These are phyloP conservation scores for Carpatolechia fugitivella DNA, from an alignment of 2,888 invertebrate species.

Conservation along the genomic window DNA sequence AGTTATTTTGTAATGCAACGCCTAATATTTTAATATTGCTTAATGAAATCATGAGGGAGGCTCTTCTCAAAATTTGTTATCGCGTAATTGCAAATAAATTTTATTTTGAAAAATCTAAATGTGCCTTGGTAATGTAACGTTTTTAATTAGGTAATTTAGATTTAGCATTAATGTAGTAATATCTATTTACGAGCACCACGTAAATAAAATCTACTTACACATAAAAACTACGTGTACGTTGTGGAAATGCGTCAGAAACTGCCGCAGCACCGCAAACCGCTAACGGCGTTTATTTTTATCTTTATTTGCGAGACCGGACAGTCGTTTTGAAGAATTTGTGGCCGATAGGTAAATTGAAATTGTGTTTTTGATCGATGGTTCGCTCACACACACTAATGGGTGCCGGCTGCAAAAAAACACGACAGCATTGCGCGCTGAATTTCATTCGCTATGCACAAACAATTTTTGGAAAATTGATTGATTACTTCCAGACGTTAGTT, in stretches of 20 bases:
- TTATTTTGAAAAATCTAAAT: too few species aligned
- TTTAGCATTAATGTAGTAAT: too few species aligned
- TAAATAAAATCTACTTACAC: too few species aligned
- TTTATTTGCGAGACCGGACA: constrained; percentile 50
- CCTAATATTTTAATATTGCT: too few species aligned
- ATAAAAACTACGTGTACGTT: too few species aligned
- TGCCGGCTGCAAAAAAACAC: constrained; percentile 39
- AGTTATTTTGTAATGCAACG: too few species aligned
- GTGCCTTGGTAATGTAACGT: too few species aligned
- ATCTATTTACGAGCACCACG: too few species aligned
- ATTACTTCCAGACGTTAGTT: constrained; percentile 26
- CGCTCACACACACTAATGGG: constrained; percentile 52
- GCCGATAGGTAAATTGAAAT: constrained; percentile 74
- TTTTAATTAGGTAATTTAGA: too few species aligned
- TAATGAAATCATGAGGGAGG: too few species aligned
- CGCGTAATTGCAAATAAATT: too few species aligned
- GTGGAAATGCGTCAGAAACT: constrained; percentile 10
- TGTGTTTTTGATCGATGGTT: constrained; percentile 68
- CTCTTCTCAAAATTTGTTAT: too few species aligned
- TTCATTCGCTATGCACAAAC: constrained; percentile 52
- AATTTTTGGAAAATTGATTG: constrained; percentile 41
- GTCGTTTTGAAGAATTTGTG: constrained; percentile 73
- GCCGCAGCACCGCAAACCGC: constrained; percentile 17
- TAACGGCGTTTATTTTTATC: constrained; percentile 53
- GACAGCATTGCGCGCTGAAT: constrained; percentile 42